phyloP scores from a whole-genome alignment of 2,113 vertebrate genomes.

The Gavialis gangeticus region DNA sequence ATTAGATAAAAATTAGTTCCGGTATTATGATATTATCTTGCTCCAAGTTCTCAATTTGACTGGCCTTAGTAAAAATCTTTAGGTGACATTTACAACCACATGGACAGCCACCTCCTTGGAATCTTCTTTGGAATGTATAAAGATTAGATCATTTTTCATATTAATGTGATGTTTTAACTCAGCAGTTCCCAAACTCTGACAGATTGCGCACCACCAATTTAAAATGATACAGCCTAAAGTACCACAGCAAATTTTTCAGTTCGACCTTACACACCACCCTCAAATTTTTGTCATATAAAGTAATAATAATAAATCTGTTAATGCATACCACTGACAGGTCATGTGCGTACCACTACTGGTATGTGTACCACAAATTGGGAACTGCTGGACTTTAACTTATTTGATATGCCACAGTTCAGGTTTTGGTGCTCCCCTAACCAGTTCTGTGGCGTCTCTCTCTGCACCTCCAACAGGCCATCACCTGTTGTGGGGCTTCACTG shows the following conservation, averaged over 20 bases:
- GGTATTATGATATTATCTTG: neutral
- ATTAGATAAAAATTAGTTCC: neutral
- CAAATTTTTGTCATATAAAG: too few relatives aligned
- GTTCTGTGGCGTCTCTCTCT: neutral
- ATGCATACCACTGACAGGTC: too few relatives aligned
- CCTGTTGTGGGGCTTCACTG: neutral
- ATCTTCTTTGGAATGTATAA: neutral
- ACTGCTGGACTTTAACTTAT: neutral
- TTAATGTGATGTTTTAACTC: neutral
- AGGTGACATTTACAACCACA: neutral
- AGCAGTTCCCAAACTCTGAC: too few relatives aligned
- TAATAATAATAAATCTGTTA: too few relatives aligned
- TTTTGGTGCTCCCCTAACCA: neutral
- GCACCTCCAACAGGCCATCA: neutral
- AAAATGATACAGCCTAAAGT: too few relatives aligned
- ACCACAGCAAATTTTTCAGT: too few relatives aligned
- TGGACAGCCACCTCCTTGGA: neutral
- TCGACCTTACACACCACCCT: too few relatives aligned
- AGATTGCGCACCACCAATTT: too few relatives aligned
- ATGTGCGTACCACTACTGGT: too few relatives aligned
- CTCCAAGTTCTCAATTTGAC: neutral
- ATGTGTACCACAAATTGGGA: too few relatives aligned
- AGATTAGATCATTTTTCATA: rapidly evolving
- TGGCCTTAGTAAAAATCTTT: neutral
- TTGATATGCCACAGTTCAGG: neutral